These are phyloP conservation scores for Cheiracanthium punctorium DNA, from an alignment of 2,888 invertebrate genomes.

Conservation along the genomic window DNA sequence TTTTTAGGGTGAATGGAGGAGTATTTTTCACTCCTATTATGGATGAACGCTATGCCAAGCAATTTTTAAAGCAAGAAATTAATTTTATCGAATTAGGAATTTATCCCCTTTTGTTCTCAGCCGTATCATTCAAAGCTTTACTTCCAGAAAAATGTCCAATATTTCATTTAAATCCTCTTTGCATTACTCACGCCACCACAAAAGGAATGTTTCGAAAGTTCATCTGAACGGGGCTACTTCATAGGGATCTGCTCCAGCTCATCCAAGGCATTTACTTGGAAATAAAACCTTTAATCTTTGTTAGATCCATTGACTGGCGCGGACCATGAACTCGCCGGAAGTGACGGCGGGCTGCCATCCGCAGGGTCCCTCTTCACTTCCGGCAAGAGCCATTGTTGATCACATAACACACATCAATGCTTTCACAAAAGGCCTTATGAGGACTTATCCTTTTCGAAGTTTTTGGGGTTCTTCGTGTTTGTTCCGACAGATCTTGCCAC, in stretches of 20 bases:
- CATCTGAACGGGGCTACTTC: background rate
- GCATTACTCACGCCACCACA: background rate
- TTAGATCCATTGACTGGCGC: conserved; percentile 6
- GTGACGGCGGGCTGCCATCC: conserved; percentile 3
- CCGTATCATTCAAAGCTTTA: background rate
- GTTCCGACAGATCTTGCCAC: conserved; percentile 15
- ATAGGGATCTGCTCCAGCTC: background rate
- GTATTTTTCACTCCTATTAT: too few species aligned
- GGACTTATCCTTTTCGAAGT: background rate
- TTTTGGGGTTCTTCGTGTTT: background rate
- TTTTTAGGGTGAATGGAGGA: too few species aligned
- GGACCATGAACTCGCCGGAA: conserved; percentile 15
- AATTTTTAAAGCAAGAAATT: too few species aligned
- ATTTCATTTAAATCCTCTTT: background rate
- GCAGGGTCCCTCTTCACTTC: conserved; percentile 6
- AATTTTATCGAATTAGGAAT: too few species aligned
- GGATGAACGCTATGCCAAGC: too few species aligned
- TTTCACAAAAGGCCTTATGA: background rate
- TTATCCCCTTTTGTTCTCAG: too few species aligned
- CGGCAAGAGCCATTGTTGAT: conserved; percentile 18
- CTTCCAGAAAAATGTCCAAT: background rate
- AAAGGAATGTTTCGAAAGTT: background rate
- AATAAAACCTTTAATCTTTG: conserved; percentile 24
- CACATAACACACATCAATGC: background rate
- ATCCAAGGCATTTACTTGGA: conserved; percentile 1